Evolutionary conservation across 1,140 invertebrate genomes (phyloP), one percentile per base, ranked within the genome.

Genomic region (Microplitis demolitor): DNA sequence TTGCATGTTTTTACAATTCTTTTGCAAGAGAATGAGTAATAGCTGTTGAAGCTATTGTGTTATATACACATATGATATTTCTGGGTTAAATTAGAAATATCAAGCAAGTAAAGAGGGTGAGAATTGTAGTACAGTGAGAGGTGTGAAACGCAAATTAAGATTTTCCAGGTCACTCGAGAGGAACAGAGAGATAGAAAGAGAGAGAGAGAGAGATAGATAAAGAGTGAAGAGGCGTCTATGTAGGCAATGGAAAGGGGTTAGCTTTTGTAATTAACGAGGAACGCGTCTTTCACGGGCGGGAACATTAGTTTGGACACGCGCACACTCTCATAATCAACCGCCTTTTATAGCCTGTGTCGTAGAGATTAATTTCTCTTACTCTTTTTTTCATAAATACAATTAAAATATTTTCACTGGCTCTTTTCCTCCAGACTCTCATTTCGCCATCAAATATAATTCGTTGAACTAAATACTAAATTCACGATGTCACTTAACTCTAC

Each of bases 71-170:
- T 16, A 37, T 62, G 63, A 51, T 35, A 53, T 56, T 60, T 72
- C 60, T 31, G 39, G 58, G 71, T 64, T 72, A 75, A 75, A 75
- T 75, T 75, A 71, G 63, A 69, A 74, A 74, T 71, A 74, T 74
- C 58, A 74, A 74, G 72, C 53, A 67, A 66, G n/a, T 51, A 45
- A 50, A 53, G 63, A 61, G 35, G 61, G 67, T 37, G 50, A 74
- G 53, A 51, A 35, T 61, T 66, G 11, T n/a, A 31, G 11, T 24
- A 11, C 11, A 51, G 56, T 37, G 37, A 45, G 39, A 4, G 39
- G 39, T 11, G 50, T 63, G 35, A 51, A 50, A 16, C 37, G 73
- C 63, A 74, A 74, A 74, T 74, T 71, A 71, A 67, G 67, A 75
- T 75, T 75, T 75, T 67, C 68, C 66, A 69, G 69, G 74, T 33